Base-by-base conservation (phyloP, 2,888 invertebrate species). In the Polydrusus cervinus region DNA sequence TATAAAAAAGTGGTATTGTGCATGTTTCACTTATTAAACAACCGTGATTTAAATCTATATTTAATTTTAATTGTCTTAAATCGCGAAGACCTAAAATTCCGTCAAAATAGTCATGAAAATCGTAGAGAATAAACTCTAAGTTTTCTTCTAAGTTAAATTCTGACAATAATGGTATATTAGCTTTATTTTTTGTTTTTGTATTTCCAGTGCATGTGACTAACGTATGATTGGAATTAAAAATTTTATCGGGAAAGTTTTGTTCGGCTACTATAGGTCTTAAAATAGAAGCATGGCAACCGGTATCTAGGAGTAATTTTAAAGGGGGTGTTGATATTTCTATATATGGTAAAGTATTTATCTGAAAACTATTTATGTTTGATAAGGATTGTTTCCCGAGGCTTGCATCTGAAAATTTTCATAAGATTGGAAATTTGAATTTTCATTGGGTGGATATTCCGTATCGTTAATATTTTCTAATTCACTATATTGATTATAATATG, bases 251-350 rank as follows among this genome's bases (percentile, higher is more conserved):
- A 16, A 60, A 60, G 45, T 64, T 3, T 64, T 64, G 43, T 43
- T 74, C 69, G 18, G 71, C 74, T 9, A 71, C 51, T 7, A 64
- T 64, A 3, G 76, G 74, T 66, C 65, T 66, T 57, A 76, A 30
- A 16, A 76, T 66, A 1, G 74, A 76, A 40, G 53, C 51, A 16
- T 70, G 45, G 55, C 74, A 76, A 13, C 76, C 76, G 9, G 74
- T 76, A 18, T 74, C 74, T n/a, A 74, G 66, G 20, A 74, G n/a
- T 61, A 76, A 51, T 71, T 74, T 76, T 30, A 53, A 7, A 25
- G 74, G 76, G 10, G 76, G 74, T n/a, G 74, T 18, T 10, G 43
- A 11, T 16, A 76, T 74, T 71, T 67, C 14, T 45, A 71, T 61
- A n/a, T 74, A 76, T 8, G 76, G 74, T 25, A 76, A n/a, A 51